phyloP scores from a whole-genome alignment of 1,140 invertebrate genomes.

The Megalonaias nervosa region DNA sequence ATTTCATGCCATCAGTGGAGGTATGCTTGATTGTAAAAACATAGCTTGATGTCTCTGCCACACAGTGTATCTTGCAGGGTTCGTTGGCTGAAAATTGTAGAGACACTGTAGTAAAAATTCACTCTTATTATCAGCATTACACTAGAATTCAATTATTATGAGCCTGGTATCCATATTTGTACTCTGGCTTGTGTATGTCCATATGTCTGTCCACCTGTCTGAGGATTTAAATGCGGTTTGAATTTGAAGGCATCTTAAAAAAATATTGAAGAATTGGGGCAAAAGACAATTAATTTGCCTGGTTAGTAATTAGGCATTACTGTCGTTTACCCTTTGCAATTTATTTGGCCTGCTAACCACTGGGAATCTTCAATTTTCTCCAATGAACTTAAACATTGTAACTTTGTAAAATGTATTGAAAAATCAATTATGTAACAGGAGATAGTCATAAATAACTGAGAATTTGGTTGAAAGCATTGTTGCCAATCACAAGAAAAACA shows the following conservation, averaged over 20 bases:
- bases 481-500: too few relatives aligned
- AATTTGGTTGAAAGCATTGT: too few relatives aligned
- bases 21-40: conserved; percentile 59
- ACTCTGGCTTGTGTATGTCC: background rate
- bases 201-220: background rate
- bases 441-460: too few relatives aligned
- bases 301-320: too few relatives aligned
- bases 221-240: background rate
- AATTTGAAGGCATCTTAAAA: background rate
- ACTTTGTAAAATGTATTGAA: too few relatives aligned
- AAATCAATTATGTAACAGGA: too few relatives aligned
- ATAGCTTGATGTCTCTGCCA: conserved; percentile 55
- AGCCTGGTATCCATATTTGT: background rate
- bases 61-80: conserved; percentile 85
- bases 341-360: too few relatives aligned
- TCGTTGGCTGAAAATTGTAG: conserved; percentile 65
- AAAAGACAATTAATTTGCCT: too few relatives aligned
- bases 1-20: conserved; percentile 90
- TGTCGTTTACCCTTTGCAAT: too few relatives aligned
- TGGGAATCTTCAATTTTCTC: too few relatives aligned
- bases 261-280: too few relatives aligned
- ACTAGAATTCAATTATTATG: background rate
- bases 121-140: background rate
- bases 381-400: too few relatives aligned
- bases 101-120: background rate